Conservation (phyloP, 2,113 vertebrate species). For the Phylloscopus trochilus region DNA sequence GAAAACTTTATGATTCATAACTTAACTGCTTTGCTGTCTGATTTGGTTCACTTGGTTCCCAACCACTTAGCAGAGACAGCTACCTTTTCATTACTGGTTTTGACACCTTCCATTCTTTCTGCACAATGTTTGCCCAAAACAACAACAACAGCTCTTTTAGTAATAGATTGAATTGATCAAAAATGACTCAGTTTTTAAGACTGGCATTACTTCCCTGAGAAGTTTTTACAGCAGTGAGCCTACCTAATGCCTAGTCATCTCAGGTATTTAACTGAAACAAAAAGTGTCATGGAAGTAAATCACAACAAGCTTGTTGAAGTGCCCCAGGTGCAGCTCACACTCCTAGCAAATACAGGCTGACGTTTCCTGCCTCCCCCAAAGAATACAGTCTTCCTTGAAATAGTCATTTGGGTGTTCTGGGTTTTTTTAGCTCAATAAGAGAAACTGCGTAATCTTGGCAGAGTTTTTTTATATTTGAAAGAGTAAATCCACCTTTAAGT, state of each 20-base stretch:
- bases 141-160: not conserved
- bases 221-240: not conserved
- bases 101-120: conserved; percentile 25
- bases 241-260: not conserved
- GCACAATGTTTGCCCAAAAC: not conserved
- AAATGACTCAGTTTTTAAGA: not conserved
- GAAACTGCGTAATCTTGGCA: not conserved
- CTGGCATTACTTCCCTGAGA: not conserved
- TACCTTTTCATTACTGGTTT: not conserved
- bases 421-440: not conserved
- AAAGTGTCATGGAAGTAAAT: not conserved
- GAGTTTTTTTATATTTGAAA: not conserved
- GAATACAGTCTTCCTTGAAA: not conserved
- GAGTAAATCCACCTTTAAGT: not conserved
- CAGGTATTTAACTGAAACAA: not conserved
- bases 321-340: not conserved
- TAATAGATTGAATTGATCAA: not conserved
- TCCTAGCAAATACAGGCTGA: not conserved
- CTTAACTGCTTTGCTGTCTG: not conserved
- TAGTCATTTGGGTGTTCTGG: not conserved
- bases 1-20: not conserved
- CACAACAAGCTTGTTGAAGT: not conserved
- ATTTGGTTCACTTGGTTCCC: not conserved
- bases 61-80: not conserved
- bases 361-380: not conserved